Evolutionary conservation across 2,797 vertebrate species (phyloP).

Genomic region (Mergus octosetaceus): DNA sequence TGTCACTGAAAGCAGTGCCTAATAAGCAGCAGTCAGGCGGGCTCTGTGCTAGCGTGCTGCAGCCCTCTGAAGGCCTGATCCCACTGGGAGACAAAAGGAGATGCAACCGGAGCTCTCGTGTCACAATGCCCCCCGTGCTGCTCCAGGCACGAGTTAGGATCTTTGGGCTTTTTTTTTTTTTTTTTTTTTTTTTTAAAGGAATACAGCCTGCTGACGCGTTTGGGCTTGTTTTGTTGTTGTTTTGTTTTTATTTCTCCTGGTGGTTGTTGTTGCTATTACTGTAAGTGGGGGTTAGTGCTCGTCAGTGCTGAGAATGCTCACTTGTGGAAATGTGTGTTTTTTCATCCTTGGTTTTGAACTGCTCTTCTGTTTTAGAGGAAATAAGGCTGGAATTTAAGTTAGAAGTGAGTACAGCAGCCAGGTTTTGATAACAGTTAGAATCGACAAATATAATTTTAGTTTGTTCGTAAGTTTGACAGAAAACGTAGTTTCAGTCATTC

Average conservation of each 20-base stretch:
- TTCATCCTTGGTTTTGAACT: neutral
- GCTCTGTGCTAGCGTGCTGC: neutral
- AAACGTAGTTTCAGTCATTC: neutral
- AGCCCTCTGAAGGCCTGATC: neutral
- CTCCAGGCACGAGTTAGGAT: neutral
- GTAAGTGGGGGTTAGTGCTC: neutral
- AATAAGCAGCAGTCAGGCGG: neutral
- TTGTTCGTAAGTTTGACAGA: neutral
- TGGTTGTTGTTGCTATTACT: neutral
- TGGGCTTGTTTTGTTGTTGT: neutral
- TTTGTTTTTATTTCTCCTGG: neutral
- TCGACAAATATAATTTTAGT: neutral
- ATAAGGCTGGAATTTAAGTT: conserved; percentile 24
- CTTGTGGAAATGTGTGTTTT: neutral
- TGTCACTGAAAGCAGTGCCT: neutral
- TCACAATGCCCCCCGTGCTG: conserved; percentile 23
- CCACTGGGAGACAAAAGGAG: neutral
- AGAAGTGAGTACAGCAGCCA: neutral
- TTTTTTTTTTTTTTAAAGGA: neutral
- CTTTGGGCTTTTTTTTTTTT: neutral
- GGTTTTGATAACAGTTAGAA: conserved; percentile 3
- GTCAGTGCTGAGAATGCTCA: neutral
- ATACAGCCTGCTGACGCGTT: neutral
- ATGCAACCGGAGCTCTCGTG: neutral
- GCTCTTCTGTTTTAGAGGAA: conserved; percentile 41